Percentiles rank a stretch among this genome's conserved stretches.
phyloP scores from a whole-genome alignment of 2,797 vertebrate genomes.

The Myioborus miniatus region DNA sequence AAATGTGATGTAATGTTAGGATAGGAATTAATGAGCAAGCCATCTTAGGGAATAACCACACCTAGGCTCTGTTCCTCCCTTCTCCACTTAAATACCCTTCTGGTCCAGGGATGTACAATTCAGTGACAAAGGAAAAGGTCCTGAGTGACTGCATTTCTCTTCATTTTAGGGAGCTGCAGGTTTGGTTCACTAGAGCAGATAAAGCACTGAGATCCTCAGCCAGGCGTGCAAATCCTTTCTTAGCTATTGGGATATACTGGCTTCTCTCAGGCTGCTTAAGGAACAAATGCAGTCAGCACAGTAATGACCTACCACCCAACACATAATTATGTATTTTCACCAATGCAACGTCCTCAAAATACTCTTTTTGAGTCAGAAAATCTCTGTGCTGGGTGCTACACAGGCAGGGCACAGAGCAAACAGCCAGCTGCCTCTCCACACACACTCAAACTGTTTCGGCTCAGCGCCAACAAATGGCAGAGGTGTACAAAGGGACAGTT shows the following conservation, averaged over 20 bases:
- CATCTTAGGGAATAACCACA: neutral
- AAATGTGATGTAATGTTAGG: neutral
- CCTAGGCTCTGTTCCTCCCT: neutral
- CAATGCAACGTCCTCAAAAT: neutral
- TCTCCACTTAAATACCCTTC: neutral
- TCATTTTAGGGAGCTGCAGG: constrained; percentile 1
- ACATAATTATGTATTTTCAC: constrained; percentile 30
- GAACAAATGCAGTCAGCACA: constrained; percentile 32
- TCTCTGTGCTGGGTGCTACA: neutral
- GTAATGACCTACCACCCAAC: constrained; percentile 29
- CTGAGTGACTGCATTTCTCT: neutral
- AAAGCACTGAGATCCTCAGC: constrained; percentile 45
- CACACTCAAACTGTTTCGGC: neutral
- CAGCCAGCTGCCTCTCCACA: neutral
- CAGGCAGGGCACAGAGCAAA: neutral
- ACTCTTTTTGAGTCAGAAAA: neutral
- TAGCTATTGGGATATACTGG: constrained; percentile 51
- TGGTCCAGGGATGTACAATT: neutral
- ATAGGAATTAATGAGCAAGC: neutral
- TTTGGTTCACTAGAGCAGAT: constrained; percentile 61
- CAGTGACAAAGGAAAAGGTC: neutral
- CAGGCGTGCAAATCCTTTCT: constrained; percentile 60
- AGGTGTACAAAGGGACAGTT: neutral
- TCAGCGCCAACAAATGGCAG: neutral
- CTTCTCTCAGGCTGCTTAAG: constrained; percentile 53